These are phyloP conservation scores for Rhinogobio ventralis DNA, from an alignment of 2,797 vertebrate genomes.

Conservation along the genomic window DNA sequence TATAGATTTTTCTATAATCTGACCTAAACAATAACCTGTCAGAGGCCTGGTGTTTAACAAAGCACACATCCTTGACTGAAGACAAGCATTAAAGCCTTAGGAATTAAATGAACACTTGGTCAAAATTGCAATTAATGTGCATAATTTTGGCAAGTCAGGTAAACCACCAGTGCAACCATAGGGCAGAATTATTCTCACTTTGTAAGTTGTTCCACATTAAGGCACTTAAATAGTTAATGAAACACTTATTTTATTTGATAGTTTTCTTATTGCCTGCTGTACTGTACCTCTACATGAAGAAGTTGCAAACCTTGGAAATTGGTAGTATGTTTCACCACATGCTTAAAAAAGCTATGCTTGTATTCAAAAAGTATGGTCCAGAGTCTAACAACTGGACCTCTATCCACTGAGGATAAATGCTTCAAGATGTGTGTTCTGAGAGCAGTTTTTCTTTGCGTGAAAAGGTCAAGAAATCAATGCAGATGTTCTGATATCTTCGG, in stretches of 20 bases:
- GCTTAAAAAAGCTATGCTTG: slow-evolving; percentile 53
- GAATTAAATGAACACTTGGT: slow-evolving; percentile 37
- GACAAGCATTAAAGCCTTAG: neutral
- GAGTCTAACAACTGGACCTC: slow-evolving; percentile 25
- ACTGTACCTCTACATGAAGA: slow-evolving; percentile 59
- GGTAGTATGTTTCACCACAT: slow-evolving; percentile 54
- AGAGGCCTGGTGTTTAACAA: slow-evolving; percentile 55
- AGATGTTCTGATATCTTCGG: slow-evolving; percentile 60
- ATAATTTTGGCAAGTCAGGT: slow-evolving; percentile 48
- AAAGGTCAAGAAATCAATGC: slow-evolving; percentile 15
- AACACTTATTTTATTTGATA: slow-evolving; percentile 50
- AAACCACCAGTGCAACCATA: slow-evolving; percentile 45
- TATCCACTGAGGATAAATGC: slow-evolving; percentile 49
- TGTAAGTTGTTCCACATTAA: slow-evolving; percentile 55
- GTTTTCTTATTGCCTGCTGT: slow-evolving; percentile 40
- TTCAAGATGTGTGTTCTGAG: slow-evolving; percentile 58
- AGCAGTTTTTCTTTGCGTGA: neutral
- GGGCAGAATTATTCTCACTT: slow-evolving; percentile 54
- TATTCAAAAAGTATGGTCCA: slow-evolving; percentile 58
- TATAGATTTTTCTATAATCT: neutral
- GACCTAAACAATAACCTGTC: slow-evolving; percentile 57
- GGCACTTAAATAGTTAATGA: slow-evolving; percentile 40
- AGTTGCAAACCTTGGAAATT: slow-evolving; percentile 48
- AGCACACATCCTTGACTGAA: neutral
- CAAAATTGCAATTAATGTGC: slow-evolving; percentile 51